Evolutionary conservation across 1,140 invertebrate genomes (phyloP), one percentile per base, ranked within the genome.

Genomic region (Papilio helenus): DNA sequence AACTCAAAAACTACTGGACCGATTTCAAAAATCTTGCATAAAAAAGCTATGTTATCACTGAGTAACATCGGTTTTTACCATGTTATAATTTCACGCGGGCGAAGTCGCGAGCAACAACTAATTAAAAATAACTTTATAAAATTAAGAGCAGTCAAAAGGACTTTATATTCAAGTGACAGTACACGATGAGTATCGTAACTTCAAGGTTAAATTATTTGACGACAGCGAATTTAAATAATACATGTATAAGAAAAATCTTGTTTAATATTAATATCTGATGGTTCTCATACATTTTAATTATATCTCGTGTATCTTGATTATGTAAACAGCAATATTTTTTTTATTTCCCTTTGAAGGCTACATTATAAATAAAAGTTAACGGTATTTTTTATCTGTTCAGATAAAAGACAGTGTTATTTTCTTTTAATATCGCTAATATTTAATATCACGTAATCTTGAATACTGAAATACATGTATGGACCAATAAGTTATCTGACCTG

Each of bases 281-380:
- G 12, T 65, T 29, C 26, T 68, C 61, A 68, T 68, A 18, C 26
- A 68, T 68, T 61, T 23, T 29, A 58, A 58, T 58, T 16, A 68
- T 18, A 0, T 65, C 23, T 14, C 58, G 4, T 65, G 3, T 68
- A 26, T 1, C 14, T 68, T 68, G 10, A 29, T 68, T 68, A 68
- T 68, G 26, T 34, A 68, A 68, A 68, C 14, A 0, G 61, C 16
- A 29, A 29, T 16, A 14, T 29, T 68, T 29, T 26, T 26, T 68
- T 68, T 68, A 68, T 68, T 29, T 34, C 26, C 14, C 23, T 14
- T 9, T 61, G 58, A 61, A 61, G 58, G 58, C 10, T 61, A 61
- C 26, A 26, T 3, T 14, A 61, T 23, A 10, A 61, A 55, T 55
- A 23, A 61, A 61, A 61, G 2, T 61, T 58, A 20, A 58, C n/a